A percentile compares a stretch with the other conserved stretches of the same genome.
Evolutionary conservation across 2,888 invertebrate genomes (phyloP).

Genomic region (Glaucopsyche alexis): DNA sequence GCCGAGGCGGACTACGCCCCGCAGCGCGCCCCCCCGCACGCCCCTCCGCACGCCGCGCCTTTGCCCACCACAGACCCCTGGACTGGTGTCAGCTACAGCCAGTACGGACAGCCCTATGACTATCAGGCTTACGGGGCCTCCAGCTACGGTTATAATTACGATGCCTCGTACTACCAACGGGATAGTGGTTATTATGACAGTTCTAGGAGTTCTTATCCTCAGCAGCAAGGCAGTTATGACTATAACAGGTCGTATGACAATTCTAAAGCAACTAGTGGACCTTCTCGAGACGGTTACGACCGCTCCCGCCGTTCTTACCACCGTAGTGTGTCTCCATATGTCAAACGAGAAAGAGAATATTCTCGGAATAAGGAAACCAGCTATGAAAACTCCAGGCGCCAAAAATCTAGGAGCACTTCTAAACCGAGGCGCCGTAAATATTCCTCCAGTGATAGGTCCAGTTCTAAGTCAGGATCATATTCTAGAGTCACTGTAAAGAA

Average conservation of each 20-base stretch:
- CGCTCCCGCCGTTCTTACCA: constrained; percentile 49
- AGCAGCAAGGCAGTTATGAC: constrained; percentile 43
- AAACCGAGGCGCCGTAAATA: constrained; percentile 57
- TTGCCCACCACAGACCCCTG: constrained; percentile 71
- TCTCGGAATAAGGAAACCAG: constrained; percentile 57
- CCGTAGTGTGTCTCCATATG: constrained; percentile 61
- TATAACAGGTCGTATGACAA: constrained; percentile 45
- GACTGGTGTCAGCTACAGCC: constrained; percentile 72
- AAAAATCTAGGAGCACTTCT: constrained; percentile 55
- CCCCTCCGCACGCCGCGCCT: constrained; percentile 56
- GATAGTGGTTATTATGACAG: constrained; percentile 54
- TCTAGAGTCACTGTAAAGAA: constrained; percentile 50
- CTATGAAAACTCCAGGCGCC: constrained; percentile 48
- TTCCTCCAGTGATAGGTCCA: constrained; percentile 63
- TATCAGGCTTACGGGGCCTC: constrained; percentile 58
- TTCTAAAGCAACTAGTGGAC: constrained; percentile 47
- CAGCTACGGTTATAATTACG: constrained; percentile 56
- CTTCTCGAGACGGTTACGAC: constrained; percentile 45
- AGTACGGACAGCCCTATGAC: constrained; percentile 62
- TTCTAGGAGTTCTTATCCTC: constrained; percentile 44
- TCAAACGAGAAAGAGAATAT: constrained; percentile 51
- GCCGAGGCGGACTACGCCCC: constrained; percentile 75
- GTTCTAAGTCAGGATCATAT: constrained; percentile 59
- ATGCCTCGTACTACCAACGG: constrained; percentile 58
- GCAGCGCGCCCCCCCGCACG: constrained; percentile 62